These are phyloP conservation scores for Pangasianodon gigas DNA, from an alignment of 2,113 vertebrate genomes.

Conservation along the genomic window DNA sequence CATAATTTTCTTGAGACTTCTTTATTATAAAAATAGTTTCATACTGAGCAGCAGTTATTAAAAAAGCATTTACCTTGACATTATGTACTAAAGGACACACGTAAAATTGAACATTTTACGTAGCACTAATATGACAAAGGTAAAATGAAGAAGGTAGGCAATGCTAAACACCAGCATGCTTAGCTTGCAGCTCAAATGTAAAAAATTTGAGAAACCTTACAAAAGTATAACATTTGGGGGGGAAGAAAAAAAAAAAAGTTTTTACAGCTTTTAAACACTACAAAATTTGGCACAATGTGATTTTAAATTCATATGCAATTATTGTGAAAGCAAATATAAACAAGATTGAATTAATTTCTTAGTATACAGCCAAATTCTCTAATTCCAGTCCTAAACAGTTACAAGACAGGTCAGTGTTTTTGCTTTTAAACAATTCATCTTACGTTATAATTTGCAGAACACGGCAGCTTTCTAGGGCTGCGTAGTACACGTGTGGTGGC, in stretches of 20 bases:
- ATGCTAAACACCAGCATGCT: background rate
- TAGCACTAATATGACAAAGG: constrained; percentile 62
- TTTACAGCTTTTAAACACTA: constrained; percentile 19
- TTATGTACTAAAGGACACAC: constrained; percentile 62
- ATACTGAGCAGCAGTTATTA: constrained; percentile 2
- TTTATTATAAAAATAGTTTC: constrained; percentile 45
- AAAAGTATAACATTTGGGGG: background rate
- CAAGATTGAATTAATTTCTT: constrained; percentile 19
- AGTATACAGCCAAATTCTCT: background rate
- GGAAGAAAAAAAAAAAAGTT: background rate
- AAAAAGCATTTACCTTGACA: constrained; percentile 18
- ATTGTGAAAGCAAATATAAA: constrained; percentile 3
- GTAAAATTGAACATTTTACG: constrained; percentile 66
- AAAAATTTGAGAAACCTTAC: background rate
- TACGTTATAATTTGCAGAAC: background rate
- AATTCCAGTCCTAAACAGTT: constrained; percentile 5
- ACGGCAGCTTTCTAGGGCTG: background rate
- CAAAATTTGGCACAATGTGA: constrained; percentile 29
- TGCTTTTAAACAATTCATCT: background rate
- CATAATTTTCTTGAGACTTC: background rate
- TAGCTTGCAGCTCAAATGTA: background rate
- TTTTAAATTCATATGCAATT: background rate
- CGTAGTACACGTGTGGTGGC: background rate
- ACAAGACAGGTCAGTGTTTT: background rate
- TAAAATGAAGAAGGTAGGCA: constrained; percentile 42